These are phyloP conservation scores for Dasyurus viverrinus DNA, from an alignment of 2,113 vertebrate species.

Conservation along the genomic window DNA sequence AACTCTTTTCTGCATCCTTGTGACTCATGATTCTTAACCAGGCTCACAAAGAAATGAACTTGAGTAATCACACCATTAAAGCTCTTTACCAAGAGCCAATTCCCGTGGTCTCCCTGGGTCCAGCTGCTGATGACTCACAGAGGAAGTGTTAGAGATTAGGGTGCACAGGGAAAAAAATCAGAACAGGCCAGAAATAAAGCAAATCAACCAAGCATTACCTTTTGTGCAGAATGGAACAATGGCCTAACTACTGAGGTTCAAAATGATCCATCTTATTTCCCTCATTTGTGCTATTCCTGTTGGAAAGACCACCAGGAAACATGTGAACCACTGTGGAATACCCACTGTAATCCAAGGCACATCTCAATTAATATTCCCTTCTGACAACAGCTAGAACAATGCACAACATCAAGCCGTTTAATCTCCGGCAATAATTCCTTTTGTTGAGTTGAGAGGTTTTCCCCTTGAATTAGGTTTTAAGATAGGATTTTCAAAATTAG, in stretches of 20 bases:
- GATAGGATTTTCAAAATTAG: constrained; percentile 86
- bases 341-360: constrained; percentile 90
- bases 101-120: constrained; percentile 88
- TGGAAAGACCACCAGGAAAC: constrained; percentile 97
- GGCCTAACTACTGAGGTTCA: constrained; percentile 91
- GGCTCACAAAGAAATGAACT: constrained; percentile 87
- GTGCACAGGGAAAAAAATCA: constrained; percentile 80
- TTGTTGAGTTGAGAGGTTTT: constrained; percentile 86
- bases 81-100: constrained; percentile 89
- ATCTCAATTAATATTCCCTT: constrained; percentile 94
- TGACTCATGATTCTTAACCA: constrained; percentile 79
- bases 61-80: constrained; percentile 95
- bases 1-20: constrained; percentile 77
- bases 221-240: constrained; percentile 96
- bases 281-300: constrained; percentile 90
- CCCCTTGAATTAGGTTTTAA: constrained; percentile 84
- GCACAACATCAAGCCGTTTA: constrained; percentile 95
- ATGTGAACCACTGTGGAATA: constrained; percentile 89
- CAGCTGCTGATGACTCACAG: constrained; percentile 93
- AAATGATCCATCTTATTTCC: constrained; percentile 90
- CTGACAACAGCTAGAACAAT: constrained; percentile 91
- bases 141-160: constrained; percentile 89
- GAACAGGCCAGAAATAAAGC: constrained; percentile 90
- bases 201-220: constrained; percentile 98
- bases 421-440: constrained; percentile 93